phyloP scores from a whole-genome alignment of 2,113 vertebrate genomes.

The Carettochelys insculpta region DNA sequence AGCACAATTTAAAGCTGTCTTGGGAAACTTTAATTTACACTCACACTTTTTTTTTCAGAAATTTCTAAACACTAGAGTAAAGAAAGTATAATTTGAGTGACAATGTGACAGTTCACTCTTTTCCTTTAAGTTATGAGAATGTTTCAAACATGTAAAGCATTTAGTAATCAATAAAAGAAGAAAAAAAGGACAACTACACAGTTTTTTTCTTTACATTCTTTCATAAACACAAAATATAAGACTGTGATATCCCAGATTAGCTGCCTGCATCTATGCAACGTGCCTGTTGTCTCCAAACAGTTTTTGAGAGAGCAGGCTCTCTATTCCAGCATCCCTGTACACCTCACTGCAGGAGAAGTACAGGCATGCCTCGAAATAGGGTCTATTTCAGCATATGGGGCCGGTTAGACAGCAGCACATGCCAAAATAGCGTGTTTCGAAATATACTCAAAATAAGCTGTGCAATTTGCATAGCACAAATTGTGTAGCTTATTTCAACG shows the following conservation, averaged over 20 bases:
- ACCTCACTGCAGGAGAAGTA: too few species aligned
- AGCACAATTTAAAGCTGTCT: background rate
- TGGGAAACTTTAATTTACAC: background rate
- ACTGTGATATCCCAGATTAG: constrained; percentile 9
- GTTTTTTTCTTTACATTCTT: background rate
- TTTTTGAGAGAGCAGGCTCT: too few species aligned
- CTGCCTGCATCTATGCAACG: too few species aligned
- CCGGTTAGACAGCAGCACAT: too few species aligned
- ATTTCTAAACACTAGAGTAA: background rate
- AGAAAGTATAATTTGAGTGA: background rate
- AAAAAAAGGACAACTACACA: background rate
- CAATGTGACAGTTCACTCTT: background rate
- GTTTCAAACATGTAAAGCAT: background rate
- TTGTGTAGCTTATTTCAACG: too few species aligned
- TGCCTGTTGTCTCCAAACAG: too few species aligned
- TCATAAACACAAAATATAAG: constrained; percentile 1
- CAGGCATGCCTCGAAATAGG: too few species aligned
- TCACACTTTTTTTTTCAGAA: background rate
- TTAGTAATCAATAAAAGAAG: constrained; percentile 11
- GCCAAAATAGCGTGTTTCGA: too few species aligned
- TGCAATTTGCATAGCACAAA: too few species aligned
- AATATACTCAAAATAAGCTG: too few species aligned
- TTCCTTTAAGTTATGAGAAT: background rate
- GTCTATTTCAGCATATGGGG: too few species aligned
- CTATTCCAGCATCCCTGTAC: too few species aligned